Conservation (phyloP, 64 coral and sea anemone genomes). For the Porites lutea region DNA sequence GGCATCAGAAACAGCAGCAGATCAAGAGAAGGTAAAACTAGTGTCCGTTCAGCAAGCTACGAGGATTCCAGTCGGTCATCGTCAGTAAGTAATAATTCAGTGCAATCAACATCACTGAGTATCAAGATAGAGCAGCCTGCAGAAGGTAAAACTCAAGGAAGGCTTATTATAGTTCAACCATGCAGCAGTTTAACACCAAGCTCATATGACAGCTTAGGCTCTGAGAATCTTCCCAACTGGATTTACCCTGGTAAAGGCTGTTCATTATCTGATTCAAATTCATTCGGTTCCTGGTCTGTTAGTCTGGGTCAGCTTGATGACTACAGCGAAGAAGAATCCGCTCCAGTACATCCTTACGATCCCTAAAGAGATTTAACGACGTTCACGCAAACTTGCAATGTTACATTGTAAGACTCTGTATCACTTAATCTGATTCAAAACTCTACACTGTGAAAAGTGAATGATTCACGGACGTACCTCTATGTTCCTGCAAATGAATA, state of each 20-base stretch:
- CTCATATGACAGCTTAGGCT: not conserved
- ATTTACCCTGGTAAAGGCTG: not conserved
- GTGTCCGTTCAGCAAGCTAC: not conserved
- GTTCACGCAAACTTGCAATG: too few relatives aligned
- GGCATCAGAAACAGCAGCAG: too few relatives aligned
- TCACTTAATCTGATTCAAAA: too few relatives aligned
- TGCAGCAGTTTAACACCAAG: not conserved
- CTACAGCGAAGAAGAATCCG: slow-evolving; percentile 13
- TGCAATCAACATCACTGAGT: not conserved
- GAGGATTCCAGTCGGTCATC: not conserved
- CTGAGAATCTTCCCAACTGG: not conserved
- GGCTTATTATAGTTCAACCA: slow-evolving; percentile 31
- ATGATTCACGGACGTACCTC: too few relatives aligned
- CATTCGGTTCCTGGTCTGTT: not conserved
- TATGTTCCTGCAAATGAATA: too few relatives aligned
- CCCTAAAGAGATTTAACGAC: not conserved
- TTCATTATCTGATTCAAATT: not conserved
- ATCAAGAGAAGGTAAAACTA: too few relatives aligned
- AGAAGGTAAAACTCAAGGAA: not conserved
- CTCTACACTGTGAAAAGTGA: too few relatives aligned
- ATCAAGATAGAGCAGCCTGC: not conserved
- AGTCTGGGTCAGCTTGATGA: not conserved
- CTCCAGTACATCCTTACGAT: not conserved
- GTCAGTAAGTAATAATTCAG: not conserved
- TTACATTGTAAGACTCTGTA: too few relatives aligned